These are phyloP conservation scores for Wiebesia pumilae DNA, from an alignment of 1,140 invertebrate genomes.

Conservation along the genomic window DNA sequence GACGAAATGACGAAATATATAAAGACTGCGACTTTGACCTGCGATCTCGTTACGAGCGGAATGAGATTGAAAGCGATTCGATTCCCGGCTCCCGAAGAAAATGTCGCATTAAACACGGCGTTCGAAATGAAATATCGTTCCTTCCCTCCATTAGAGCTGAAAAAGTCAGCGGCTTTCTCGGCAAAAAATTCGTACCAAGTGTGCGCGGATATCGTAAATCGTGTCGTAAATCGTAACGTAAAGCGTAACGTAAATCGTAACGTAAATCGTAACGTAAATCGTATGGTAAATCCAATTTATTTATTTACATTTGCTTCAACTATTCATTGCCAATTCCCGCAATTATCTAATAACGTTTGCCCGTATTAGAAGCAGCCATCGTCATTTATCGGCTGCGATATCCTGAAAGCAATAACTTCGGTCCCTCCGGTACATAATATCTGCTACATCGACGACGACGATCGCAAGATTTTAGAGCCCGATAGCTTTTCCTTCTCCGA, in stretches of 20 bases:
- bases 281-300: not conserved
- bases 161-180: not conserved
- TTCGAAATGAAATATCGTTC: not conserved
- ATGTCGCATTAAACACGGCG: not conserved
- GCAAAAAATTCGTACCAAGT: not conserved
- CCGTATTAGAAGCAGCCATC: not conserved
- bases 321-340: too few relatives aligned
- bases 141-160: too few relatives aligned
- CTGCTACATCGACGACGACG: not conserved
- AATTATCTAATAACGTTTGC: not conserved
- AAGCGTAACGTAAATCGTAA: too few relatives aligned
- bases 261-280: too few relatives aligned
- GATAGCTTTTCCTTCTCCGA: not conserved
- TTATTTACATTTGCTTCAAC: not conserved
- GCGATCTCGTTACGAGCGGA: constrained; percentile 8
- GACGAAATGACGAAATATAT: constrained; percentile 34
- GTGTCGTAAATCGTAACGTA: too few relatives aligned
- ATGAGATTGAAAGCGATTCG: constrained; percentile 21
- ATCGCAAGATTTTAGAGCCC: not conserved
- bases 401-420: not conserved
- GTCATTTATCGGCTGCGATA: not conserved
- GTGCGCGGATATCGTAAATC: not conserved
- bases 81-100: not conserved
- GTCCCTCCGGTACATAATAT: not conserved
- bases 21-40: constrained; percentile 2